Evolutionary conservation across 2,888 invertebrate species (phyloP).

Genomic region (Andrena marginata): DNA sequence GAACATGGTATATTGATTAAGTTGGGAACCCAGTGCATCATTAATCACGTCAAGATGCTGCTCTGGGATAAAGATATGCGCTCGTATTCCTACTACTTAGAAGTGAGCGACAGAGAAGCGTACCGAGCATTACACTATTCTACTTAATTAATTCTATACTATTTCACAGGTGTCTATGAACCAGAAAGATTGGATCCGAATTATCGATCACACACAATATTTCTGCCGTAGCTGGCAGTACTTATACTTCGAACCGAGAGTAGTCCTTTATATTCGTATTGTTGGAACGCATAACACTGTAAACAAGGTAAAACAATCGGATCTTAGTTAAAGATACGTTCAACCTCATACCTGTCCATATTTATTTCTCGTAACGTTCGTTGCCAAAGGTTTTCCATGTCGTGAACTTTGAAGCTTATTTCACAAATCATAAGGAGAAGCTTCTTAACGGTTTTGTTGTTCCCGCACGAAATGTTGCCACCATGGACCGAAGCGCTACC

Average conservation of each 20-base stretch:
- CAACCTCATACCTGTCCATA: background rate
- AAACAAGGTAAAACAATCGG: constrained; percentile 89
- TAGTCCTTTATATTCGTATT: constrained; percentile 93
- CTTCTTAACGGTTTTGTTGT: constrained; percentile 91
- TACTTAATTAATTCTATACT: constrained; percentile 22
- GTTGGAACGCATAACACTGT: constrained; percentile 98
- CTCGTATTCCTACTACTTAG: constrained; percentile 95
- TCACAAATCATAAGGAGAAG: constrained; percentile 91
- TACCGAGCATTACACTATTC: constrained; percentile 10
- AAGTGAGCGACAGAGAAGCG: constrained; percentile 82
- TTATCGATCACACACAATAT: constrained; percentile 96
- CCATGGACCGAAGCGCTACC: constrained; percentile 94
- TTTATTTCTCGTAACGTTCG: constrained; percentile 15
- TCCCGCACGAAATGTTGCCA: constrained; percentile 96
- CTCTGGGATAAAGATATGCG: constrained; percentile 97
- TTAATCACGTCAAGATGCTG: constrained; percentile 96
- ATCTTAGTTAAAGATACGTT: background rate
- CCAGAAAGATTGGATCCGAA: constrained; percentile 96
- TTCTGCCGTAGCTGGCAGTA: constrained; percentile 99
- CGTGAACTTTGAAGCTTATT: constrained; percentile 96
- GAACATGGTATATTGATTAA: constrained; percentile 95
- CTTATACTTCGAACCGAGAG: constrained; percentile 95
- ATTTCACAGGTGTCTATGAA: constrained; percentile 92
- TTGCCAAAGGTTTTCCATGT: constrained; percentile 93
- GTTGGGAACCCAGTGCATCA: constrained; percentile 93